Percentiles rank a stretch among this genome's conserved stretches.
These are phyloP conservation scores for Neopipo cinnamomea DNA, from an alignment of 2,113 vertebrate genomes.

Conservation along the genomic window DNA sequence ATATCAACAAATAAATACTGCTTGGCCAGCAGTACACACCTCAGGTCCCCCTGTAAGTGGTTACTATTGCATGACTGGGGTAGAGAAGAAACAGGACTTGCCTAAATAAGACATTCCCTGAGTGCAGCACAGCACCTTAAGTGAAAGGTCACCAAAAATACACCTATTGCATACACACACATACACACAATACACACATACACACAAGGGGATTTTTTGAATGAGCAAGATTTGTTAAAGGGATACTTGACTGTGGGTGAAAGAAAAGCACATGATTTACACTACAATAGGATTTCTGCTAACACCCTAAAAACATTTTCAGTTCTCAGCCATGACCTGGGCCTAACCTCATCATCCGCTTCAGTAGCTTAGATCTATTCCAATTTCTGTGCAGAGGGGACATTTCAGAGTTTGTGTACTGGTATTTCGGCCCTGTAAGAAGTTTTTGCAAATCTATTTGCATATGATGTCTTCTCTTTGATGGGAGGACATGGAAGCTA, in stretches of 20 bases:
- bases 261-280: neutral
- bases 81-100: neutral
- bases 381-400: neutral
- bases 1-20: neutral
- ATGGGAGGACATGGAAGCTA: neutral
- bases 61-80: rapidly evolving
- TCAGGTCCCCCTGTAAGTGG: neutral
- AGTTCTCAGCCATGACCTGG: neutral
- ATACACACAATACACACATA: too few species aligned
- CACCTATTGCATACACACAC: neutral
- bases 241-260: neutral
- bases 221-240: neutral
- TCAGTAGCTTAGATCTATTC: neutral
- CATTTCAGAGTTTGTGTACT: neutral
- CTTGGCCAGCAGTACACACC: neutral
- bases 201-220: neutral
- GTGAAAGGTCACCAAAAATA: neutral
- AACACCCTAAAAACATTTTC: neutral
- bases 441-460: neutral
- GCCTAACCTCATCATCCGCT: neutral
- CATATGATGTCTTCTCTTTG: neutral
- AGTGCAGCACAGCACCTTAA: neutral
- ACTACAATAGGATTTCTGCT: neutral
- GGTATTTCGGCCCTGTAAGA: neutral
- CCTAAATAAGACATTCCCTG: rapidly evolving